A percentile compares a stretch with the other conserved stretches of the same genome.
Evolutionary conservation across 1,140 invertebrate species (phyloP).

Genomic region (Magallana gigas): DNA sequence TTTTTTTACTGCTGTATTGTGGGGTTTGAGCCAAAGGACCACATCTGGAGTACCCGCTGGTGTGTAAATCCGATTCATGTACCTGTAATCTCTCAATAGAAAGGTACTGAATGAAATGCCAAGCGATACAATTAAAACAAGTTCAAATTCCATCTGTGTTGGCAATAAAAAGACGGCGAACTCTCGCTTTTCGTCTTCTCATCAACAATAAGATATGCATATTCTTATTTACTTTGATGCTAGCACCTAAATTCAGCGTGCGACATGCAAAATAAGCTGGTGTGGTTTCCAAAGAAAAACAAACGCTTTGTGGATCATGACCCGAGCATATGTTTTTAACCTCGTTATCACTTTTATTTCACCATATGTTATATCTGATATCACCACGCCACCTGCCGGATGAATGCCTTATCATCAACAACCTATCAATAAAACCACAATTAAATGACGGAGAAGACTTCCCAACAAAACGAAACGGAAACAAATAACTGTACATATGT

Average conservation of each 20-base stretch:
- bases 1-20: too few species aligned
- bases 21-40: too few species aligned
- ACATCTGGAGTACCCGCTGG: too few species aligned
- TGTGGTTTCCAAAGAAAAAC: background rate
- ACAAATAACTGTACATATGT: too few species aligned
- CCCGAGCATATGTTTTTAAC: constrained; percentile 1
- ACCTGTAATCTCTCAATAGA: background rate
- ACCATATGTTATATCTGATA: constrained; percentile 25
- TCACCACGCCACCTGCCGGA: constrained; percentile 13
- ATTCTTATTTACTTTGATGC: background rate
- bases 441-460: background rate
- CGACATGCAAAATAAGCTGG: background rate
- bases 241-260: background rate
- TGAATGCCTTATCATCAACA: constrained; percentile 22
- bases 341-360: constrained; percentile 38
- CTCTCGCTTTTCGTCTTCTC: background rate
- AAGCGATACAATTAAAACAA: background rate
- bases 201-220: background rate
- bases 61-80: too few species aligned
- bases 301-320: constrained; percentile 7
- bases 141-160: background rate
- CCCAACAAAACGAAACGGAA: background rate
- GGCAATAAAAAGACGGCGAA: background rate
- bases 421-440: background rate
- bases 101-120: background rate